Evolutionary conservation across 2,888 invertebrate species (phyloP), one percentile per base, ranked within the genome.

Genomic region (Tenthredo mesomela): DNA sequence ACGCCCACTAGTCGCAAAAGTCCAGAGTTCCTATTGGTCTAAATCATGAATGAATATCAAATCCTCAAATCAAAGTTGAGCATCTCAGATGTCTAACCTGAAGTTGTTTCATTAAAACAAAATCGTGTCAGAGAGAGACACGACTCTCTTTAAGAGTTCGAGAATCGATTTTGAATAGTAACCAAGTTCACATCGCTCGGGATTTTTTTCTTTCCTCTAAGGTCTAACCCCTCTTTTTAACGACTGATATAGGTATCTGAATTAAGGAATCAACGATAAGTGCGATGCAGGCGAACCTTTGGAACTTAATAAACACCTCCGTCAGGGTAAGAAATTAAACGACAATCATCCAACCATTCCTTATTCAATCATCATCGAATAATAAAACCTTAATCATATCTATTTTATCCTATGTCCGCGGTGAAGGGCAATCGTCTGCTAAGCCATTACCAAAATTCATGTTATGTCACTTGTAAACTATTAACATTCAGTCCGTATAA

Each of bases 221-320:
- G 43, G 84, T 70, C 70, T 88, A 86, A 87, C 84, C 86, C 84
- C 85, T 78, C 70, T 86, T 86, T 75, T 84, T 82, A 54, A 78
- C 70, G 40, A 80, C 73, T 84, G 82, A 1, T 29, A 2, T 33
- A 47, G n/a, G n/a, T 21, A 83, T 21, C 78, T 29, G 21, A 43
- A 25, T 65, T 65, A 37, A 43, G 71, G 5, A 37, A 65, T 47
- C 61, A 29, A 84, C 58, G 25, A 61, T 29, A 40, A 65, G 65
- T 12, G 82, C 54, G 87, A 94, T 94, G 94, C 94, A 94, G 90
- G 94, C 93, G 61, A 93, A 93, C 86, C 86, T 94, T 86, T 93
- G 93, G 92, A 94, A 92, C 89, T 89, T 93, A 77, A 91, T 94
- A 87, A 91, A 94, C 82, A 92, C 91, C 73, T 91, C 94, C 82